Percentiles rank a stretch among this genome's conserved stretches.
These are phyloP conservation scores for Tragelaphus eurycerus DNA, from an alignment of 2,797 vertebrate species.

Conservation along the genomic window DNA sequence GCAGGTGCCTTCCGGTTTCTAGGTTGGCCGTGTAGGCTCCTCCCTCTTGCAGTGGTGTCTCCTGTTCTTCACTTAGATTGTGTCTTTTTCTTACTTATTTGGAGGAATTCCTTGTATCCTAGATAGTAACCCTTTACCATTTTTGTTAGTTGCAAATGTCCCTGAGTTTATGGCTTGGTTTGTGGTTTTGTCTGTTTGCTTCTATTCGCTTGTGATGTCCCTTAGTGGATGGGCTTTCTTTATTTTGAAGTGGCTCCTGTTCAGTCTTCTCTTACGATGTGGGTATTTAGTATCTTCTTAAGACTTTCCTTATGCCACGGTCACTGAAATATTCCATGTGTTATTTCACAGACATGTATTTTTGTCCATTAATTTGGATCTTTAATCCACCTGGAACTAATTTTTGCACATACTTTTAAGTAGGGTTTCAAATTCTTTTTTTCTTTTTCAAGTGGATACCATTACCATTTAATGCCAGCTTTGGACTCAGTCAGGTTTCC, in stretches of 20 bases:
- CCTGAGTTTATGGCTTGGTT: neutral
- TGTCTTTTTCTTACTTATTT: neutral
- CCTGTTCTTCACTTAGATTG: neutral
- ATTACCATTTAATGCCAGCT: neutral
- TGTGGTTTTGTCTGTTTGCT: neutral
- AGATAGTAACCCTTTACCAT: neutral
- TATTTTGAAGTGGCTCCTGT: neutral
- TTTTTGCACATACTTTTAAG: neutral
- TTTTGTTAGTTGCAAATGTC: neutral
- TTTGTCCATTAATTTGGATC: neutral
- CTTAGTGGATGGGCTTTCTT: neutral
- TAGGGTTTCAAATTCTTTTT: neutral
- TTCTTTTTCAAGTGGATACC: neutral
- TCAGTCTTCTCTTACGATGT: neutral
- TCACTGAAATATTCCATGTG: neutral
- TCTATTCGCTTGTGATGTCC: neutral
- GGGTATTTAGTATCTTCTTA: neutral
- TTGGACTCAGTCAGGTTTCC: neutral
- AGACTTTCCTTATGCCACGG: neutral
- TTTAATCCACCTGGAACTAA: neutral
- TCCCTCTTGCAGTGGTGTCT: neutral
- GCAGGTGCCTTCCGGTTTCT: no score
- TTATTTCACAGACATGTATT: neutral
- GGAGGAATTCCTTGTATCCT: neutral
- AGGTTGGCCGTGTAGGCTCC: fast-evolving